These are phyloP conservation scores for Blera fallax DNA, from an alignment of 2,888 invertebrate species.

Conservation along the genomic window DNA sequence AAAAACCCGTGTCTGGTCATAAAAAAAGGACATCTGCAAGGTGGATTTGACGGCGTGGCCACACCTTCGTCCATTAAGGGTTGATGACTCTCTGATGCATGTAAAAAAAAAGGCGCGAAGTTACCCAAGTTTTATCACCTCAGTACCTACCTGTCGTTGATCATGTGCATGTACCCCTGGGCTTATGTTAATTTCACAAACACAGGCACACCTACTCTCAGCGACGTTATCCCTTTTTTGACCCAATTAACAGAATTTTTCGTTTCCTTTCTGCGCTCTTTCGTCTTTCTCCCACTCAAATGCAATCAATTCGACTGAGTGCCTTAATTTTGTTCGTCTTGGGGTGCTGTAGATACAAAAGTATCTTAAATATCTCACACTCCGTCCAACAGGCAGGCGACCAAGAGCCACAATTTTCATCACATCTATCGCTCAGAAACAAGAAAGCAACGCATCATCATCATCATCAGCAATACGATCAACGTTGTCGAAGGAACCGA, in stretches of 20 bases:
- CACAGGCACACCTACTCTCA: neutral
- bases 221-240: conserved; percentile 44
- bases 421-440: conserved; percentile 20
- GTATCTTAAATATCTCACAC: conserved; percentile 59
- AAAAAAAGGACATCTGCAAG: conserved; percentile 28
- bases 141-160: conserved; percentile 15
- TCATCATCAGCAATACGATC: conserved; percentile 49
- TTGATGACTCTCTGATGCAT: neutral
- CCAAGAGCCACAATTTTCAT: conserved; percentile 16
- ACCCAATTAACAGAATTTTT: conserved; percentile 51
- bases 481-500: conserved; percentile 63
- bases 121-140: neutral
- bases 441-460: conserved; percentile 47
- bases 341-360: conserved; percentile 55
- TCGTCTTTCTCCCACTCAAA: conserved; percentile 48
- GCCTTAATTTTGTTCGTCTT: conserved; percentile 57
- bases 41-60: neutral
- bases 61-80: conserved; percentile 2
- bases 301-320: conserved; percentile 39
- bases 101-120: neutral
- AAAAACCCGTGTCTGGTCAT: neutral
- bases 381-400: conserved; percentile 39
- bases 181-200: conserved; percentile 24
- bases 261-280: conserved; percentile 13
- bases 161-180: neutral